Conservation (phyloP, 2,888 invertebrate genomes). For the Sepiola atlantica region DNA sequence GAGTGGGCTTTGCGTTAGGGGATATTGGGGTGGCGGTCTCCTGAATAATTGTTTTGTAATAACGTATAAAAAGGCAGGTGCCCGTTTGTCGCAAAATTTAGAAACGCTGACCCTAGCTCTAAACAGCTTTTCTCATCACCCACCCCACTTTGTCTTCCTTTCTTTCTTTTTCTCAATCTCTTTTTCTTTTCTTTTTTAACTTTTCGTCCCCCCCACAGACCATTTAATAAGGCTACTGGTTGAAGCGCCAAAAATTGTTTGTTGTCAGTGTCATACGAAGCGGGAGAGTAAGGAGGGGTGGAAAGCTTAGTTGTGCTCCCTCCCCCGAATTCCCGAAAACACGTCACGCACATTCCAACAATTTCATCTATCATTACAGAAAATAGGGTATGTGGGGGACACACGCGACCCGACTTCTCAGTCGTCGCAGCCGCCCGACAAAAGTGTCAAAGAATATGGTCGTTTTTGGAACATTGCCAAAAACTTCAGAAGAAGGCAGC, state of each 20-base stretch:
- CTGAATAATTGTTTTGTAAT: conserved; percentile 11
- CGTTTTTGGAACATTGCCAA: not conserved
- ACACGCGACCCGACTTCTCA: not conserved
- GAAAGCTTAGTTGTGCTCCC: too few species aligned
- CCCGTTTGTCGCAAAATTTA: not conserved
- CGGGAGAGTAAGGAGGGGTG: too few species aligned
- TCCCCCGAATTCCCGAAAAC: not conserved
- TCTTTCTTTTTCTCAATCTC: not conserved
- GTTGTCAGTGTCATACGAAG: conserved; percentile 2
- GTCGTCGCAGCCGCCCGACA: not conserved
- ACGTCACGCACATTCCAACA: not conserved
- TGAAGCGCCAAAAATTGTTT: not conserved
- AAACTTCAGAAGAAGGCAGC: not conserved
- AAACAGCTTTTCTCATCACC: not conserved
- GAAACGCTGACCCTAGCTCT: not conserved
- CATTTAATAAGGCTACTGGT: conserved; percentile 8
- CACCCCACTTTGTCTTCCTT: not conserved
- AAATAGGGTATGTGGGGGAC: not conserved
- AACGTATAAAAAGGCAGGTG: conserved; percentile 19
- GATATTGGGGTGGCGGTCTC: not conserved
- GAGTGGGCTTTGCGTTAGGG: not conserved
- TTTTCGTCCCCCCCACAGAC: not conserved
- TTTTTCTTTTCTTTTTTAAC: not conserved
- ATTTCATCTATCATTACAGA: not conserved
- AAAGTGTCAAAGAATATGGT: not conserved